Base-by-base conservation (phyloP, 2,888 invertebrate species). In the Lasius platythorax region DNA sequence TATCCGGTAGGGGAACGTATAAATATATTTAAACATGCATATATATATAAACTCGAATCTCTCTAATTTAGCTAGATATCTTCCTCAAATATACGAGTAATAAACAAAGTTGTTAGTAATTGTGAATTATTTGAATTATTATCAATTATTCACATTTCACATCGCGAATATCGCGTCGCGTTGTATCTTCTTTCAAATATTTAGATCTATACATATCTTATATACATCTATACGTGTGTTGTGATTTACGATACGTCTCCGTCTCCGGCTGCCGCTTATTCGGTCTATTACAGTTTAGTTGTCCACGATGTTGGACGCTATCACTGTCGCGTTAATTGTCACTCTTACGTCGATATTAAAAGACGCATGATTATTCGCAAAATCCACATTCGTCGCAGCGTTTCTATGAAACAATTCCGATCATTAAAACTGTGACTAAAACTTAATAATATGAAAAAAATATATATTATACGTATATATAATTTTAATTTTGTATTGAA, bases 371-470 rank as follows among this genome's bases (percentile, higher is more conserved):
- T 3, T 92, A 93, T 68, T 92, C 90, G 33, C 85, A 79, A 50
- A 93, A 93, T 33, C 88, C 88, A 75, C 93, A 93, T 1, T 92
- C 87, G 18, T 83, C 56, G 85, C 93, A 93, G 40, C 30, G 64
- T 85, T 88, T 91, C 93, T 93, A 87, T 23, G 82, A 87, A 78
- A 50, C 30, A 15, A 40, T 78, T 68, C n/a, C 1, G n/a, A n/a
- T 33, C 15, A 40, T 68, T 5, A 40, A 33, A 66, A 1, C 2
- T 67, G 9, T 50, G 37, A 66, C 37, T 37, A 40, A 46, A 73
- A 37, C 15, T 56, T 53, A 56, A 15, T 53, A 56, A 15, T 72
- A 33, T 37, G 0, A 37, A 37, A 37, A 37, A 37, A 5, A 37
- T 0, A 37, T 73, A 56, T 56, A 37, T 53, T 37, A 46, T 46